phyloP scores from a whole-genome alignment of 2,888 invertebrate genomes.

The Oscheius sp. region DNA sequence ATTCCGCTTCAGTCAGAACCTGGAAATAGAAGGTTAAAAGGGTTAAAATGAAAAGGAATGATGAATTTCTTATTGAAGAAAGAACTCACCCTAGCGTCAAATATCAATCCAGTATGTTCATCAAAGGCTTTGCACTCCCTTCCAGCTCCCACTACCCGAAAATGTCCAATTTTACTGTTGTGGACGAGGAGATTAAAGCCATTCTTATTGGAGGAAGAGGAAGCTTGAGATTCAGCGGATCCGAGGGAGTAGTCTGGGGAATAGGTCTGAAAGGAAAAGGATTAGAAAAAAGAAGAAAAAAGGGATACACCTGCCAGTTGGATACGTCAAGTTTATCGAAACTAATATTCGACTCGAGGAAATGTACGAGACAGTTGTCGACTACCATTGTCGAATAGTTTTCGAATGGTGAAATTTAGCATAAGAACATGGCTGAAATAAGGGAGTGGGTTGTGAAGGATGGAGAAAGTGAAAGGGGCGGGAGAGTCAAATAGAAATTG shows the following conservation, averaged over 20 bases:
- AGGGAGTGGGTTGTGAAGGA: too few species aligned
- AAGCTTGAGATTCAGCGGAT: not conserved
- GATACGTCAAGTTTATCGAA: too few species aligned
- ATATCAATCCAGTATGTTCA: constrained; percentile 25
- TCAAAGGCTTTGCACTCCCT: constrained; percentile 37
- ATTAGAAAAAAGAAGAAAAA: not conserved
- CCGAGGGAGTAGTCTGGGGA: constrained; percentile 5
- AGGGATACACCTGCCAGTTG: too few species aligned
- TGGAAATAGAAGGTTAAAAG: not conserved
- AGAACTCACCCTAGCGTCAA: constrained; percentile 16
- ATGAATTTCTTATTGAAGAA: not conserved
- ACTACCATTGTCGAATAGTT: too few species aligned
- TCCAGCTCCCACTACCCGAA: constrained; percentile 41
- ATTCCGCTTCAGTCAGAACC: constrained; percentile 30
- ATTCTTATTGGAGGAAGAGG: not conserved
- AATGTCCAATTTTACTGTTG: constrained; percentile 22
- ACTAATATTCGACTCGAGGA: too few species aligned
- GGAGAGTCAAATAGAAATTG: too few species aligned
- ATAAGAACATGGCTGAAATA: too few species aligned
- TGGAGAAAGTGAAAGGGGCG: too few species aligned
- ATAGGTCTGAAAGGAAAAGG: not conserved
- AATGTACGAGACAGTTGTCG: too few species aligned
- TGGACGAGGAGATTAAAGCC: not conserved
- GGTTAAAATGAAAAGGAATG: not conserved
- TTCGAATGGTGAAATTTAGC: too few species aligned